Conservation (phyloP, 2,888 invertebrate genomes). For the Lamellibrachia satsuma region DNA sequence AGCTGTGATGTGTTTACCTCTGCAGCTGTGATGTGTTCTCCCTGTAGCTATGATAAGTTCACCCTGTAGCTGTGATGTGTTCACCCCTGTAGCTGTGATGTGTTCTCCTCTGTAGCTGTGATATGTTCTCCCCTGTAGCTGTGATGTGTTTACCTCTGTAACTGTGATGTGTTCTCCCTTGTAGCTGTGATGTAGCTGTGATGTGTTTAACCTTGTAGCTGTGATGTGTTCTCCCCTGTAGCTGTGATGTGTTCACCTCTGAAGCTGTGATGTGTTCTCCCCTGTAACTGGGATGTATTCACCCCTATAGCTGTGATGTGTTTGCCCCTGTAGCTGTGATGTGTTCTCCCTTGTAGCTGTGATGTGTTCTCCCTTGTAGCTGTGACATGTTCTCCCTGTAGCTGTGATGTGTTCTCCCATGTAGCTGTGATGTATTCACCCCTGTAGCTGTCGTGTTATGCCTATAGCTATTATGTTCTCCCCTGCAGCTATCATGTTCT, state of each 20-base stretch:
- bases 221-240: not conserved
- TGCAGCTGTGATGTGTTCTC: not conserved
- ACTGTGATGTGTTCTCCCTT: not conserved
- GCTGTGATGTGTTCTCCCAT: not conserved
- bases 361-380: not conserved
- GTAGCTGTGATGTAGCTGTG: not conserved
- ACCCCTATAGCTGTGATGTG: not conserved
- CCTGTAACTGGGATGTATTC: not conserved
- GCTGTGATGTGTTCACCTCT: not conserved
- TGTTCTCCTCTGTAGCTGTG: not conserved
- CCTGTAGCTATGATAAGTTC: not conserved
- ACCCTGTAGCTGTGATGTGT: not conserved
- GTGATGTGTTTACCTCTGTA: not conserved
- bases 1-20: constrained; percentile 53
- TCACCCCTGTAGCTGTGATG: not conserved
- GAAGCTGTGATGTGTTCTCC: not conserved
- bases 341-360: not conserved
- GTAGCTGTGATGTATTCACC: not conserved
- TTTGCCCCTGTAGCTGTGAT: not conserved
- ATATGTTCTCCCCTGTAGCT: not conserved
- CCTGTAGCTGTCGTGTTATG: not conserved
- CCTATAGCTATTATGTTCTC: not conserved
- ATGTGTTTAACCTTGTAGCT: not conserved
- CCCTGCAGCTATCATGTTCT: not conserved
- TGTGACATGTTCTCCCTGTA: not conserved